Conservation (phyloP, 2,888 invertebrate species). For the Plagodis dolabraria region DNA sequence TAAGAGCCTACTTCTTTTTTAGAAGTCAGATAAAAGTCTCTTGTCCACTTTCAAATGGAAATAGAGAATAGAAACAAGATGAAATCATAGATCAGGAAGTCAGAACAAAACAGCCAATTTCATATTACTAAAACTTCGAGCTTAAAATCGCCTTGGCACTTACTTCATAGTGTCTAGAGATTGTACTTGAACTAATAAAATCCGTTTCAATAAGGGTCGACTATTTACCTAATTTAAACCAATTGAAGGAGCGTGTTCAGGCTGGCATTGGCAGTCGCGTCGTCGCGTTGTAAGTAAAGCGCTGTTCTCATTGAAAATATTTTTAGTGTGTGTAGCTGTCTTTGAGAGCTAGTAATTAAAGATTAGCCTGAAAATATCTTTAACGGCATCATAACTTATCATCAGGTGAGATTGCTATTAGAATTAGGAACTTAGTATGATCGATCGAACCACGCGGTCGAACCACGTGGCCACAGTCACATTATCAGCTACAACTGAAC, state of each 20-base stretch:
- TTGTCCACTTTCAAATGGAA: no score
- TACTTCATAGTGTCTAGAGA: constrained; percentile 24
- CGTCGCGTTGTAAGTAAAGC: constrained; percentile 21
- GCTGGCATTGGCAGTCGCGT: constrained; percentile 40
- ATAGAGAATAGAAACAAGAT: no score
- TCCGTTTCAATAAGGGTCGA: constrained; percentile 55
- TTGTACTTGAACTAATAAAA: constrained; percentile 58
- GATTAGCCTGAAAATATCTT: no score
- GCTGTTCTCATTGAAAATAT: constrained; percentile 17
- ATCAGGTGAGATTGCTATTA: not conserved
- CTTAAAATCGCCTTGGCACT: constrained; percentile 4
- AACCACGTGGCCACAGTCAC: no score
- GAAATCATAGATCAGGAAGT: no score
- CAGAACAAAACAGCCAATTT: no score
- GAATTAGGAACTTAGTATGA: not conserved
- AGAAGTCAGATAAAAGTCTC: no score
- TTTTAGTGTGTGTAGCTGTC: not conserved
- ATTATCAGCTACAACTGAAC: no score
- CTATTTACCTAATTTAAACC: constrained; percentile 73
- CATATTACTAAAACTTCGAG: not conserved
- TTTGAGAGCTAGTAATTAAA: no score
- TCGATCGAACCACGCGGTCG: no score
- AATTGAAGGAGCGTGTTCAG: constrained; percentile 64
- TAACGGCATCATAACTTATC: no score
- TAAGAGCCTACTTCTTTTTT: no score